Evolutionary conservation across 2,113 vertebrate genomes (phyloP).

Genomic region (Dipodomys spectabilis): DNA sequence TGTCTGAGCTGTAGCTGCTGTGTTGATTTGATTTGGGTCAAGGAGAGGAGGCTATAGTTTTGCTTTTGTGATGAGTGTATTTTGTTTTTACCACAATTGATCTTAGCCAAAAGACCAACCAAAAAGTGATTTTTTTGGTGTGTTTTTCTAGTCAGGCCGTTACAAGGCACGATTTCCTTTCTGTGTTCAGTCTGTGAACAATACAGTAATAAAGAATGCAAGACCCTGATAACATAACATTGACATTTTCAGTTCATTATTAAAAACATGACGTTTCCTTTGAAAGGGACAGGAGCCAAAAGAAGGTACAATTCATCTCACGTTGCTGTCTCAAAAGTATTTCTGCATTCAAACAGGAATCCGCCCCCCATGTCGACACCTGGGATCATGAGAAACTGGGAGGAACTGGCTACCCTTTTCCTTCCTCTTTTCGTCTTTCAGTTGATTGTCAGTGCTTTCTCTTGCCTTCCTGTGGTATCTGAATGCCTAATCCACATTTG

Average conservation of each 20-base stretch:
- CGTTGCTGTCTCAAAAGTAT: slow-evolving; percentile 56
- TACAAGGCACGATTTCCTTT: not conserved
- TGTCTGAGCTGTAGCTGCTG: slow-evolving; percentile 5
- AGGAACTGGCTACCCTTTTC: slow-evolving; percentile 14
- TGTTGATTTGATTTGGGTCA: slow-evolving; percentile 19
- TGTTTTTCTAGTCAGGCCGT: not conserved
- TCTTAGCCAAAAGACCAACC: no score
- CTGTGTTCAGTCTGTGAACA: slow-evolving; percentile 3
- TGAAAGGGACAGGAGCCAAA: slow-evolving; percentile 62
- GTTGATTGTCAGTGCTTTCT: slow-evolving; percentile 55
- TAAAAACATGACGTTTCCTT: slow-evolving; percentile 39
- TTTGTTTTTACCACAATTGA: no score
- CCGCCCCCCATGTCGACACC: not conserved
- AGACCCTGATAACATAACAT: not conserved
- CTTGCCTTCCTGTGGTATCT: slow-evolving; percentile 62
- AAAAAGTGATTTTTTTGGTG: no score
- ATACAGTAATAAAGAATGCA: not conserved
- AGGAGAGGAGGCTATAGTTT: not conserved
- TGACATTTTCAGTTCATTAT: slow-evolving; percentile 17
- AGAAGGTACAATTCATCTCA: slow-evolving; percentile 44
- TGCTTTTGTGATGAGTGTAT: not conserved
- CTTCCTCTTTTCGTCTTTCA: slow-evolving; percentile 39
- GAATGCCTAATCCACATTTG: slow-evolving; percentile 39
- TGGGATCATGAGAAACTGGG: slow-evolving; percentile 69
- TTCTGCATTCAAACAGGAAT: slow-evolving; percentile 74